Conservation (phyloP, 1,140 invertebrate genomes). For the Drosophila sucinea region DNA sequence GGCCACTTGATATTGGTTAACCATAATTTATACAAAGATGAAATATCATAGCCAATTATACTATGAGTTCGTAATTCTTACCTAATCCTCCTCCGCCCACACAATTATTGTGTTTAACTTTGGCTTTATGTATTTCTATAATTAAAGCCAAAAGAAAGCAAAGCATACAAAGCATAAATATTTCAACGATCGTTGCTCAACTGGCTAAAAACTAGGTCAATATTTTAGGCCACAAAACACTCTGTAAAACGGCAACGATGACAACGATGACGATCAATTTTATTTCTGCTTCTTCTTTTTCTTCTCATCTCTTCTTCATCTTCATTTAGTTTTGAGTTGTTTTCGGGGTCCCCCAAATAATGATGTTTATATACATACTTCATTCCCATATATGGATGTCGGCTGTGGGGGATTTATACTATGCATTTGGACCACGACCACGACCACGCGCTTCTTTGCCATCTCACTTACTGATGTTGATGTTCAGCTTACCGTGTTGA, state of each 20-base stretch:
- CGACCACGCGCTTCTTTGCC: constrained; percentile 7
- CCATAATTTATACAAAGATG: background rate
- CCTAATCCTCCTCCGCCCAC: background rate
- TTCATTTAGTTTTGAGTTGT: background rate
- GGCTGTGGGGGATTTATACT: background rate
- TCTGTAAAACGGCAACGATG: constrained; percentile 17
- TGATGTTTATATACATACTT: background rate
- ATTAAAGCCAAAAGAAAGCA: constrained; percentile 31
- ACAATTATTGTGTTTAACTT: background rate
- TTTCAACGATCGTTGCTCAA: constrained; percentile 38
- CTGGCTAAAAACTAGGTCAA: constrained; percentile 48
- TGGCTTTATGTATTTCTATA: background rate
- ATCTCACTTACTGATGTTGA: constrained; percentile 11
- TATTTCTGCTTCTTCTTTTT: constrained; percentile 25
- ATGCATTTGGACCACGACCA: constrained; percentile 3
- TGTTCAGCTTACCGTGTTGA: constrained; percentile 54
- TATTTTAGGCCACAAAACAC: constrained; percentile 48
- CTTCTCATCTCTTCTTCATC: background rate
- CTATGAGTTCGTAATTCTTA: background rate
- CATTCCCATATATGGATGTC: constrained; percentile 3
- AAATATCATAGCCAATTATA: background rate
- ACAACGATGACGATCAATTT: constrained; percentile 37
- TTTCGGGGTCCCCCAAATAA: background rate
- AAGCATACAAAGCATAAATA: constrained; percentile 26
- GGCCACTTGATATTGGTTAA: too few species aligned